A percentile compares a stretch with the other conserved stretches of the same genome.
Evolutionary conservation across 2,888 invertebrate species (phyloP).

Genomic region (Diarsia mendica): DNA sequence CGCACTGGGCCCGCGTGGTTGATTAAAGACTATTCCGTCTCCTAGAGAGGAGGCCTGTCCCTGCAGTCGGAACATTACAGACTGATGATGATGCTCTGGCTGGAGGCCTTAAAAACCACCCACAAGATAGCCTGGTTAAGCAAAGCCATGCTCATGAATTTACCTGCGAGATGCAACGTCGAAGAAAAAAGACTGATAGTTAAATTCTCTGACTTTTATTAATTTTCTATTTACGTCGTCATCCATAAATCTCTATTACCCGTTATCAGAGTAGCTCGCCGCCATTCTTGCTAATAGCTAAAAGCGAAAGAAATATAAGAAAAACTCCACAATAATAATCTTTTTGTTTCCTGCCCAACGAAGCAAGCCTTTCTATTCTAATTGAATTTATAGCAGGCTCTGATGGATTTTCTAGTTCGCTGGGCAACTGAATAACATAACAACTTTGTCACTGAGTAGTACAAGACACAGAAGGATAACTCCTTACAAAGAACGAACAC

Average conservation of each 20-base stretch:
- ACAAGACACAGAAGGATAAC: background rate
- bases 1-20: too few relatives aligned
- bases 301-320: background rate
- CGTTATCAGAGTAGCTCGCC: background rate
- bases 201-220: too few relatives aligned
- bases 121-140: too few relatives aligned
- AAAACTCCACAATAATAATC: background rate
- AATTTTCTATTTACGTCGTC: too few relatives aligned
- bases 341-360: constrained; percentile 9
- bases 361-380: constrained; percentile 10
- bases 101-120: too few relatives aligned
- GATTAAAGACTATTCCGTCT: too few relatives aligned
- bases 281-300: background rate
- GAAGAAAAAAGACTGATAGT: too few relatives aligned
- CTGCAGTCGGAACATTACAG: too few relatives aligned
- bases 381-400: constrained; percentile 11
- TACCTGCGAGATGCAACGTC: too few relatives aligned
- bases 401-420: constrained; percentile 14
- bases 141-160: too few relatives aligned
- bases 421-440: background rate
- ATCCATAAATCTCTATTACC: background rate
- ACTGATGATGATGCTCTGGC: too few relatives aligned
- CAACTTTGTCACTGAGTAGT: background rate
- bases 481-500: background rate
- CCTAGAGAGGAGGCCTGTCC: too few relatives aligned